Evolutionary conservation across 2,113 vertebrate species (phyloP).

Genomic region (Machaerirhynchus nigripectus): DNA sequence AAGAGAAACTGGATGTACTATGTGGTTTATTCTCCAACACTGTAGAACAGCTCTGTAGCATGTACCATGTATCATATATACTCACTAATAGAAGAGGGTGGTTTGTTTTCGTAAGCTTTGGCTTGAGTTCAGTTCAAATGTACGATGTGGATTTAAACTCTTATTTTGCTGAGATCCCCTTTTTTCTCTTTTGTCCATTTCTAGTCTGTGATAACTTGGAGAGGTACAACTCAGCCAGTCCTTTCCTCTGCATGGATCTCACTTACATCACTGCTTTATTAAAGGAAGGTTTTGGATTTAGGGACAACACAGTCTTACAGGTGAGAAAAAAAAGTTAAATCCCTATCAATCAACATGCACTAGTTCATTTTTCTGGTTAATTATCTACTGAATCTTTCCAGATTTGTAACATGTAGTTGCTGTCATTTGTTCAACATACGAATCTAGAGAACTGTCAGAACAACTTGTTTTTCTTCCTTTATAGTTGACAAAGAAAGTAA

Average conservation of each 20-base stretch:
- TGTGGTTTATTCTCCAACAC: neutral
- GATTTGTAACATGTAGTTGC: neutral
- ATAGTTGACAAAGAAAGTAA: constrained; percentile 95
- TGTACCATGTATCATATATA: neutral
- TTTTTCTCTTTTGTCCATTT: constrained; percentile 45
- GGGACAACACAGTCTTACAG: constrained; percentile 87
- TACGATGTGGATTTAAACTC: neutral
- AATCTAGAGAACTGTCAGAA: neutral
- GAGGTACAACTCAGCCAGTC: constrained; percentile 85
- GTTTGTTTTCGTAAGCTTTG: neutral
- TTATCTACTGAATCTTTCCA: neutral
- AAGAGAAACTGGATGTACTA: neutral
- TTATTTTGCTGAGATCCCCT: neutral
- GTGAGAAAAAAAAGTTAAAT: constrained; percentile 63
- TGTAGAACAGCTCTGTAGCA: neutral
- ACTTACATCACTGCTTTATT: constrained; percentile 93
- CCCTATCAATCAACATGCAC: neutral
- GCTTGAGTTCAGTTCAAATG: neutral
- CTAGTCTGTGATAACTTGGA: constrained; percentile 92
- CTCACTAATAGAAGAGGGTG: neutral
- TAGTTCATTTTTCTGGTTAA: neutral
- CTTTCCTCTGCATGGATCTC: constrained; percentile 97
- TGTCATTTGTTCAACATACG: neutral
- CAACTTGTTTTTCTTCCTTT: constrained; percentile 7
- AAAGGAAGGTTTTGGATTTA: constrained; percentile 96